These are phyloP conservation scores for Hydrolagus affinis DNA, from an alignment of 2,113 vertebrate genomes.

Conservation along the genomic window DNA sequence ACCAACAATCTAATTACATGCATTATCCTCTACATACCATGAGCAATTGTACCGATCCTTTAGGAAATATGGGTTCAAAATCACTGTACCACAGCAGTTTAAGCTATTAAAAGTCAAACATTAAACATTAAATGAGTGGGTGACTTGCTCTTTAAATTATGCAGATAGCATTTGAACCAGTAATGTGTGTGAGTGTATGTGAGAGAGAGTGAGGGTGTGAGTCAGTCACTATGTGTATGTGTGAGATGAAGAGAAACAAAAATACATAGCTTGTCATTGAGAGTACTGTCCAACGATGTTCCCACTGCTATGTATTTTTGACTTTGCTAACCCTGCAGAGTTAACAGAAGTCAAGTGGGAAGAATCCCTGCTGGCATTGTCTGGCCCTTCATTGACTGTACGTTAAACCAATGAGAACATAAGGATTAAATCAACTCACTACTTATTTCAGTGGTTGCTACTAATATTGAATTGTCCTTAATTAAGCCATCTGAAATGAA, in stretches of 20 bases:
- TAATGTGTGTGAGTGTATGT: too few relatives aligned
- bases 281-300: too few relatives aligned
- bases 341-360: too few relatives aligned
- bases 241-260: too few relatives aligned
- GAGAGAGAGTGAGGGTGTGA: too few relatives aligned
- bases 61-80: neutral
- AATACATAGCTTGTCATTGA: too few relatives aligned
- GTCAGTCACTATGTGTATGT: too few relatives aligned
- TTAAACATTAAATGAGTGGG: neutral
- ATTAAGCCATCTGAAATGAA: neutral
- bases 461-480: neutral
- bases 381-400: too few relatives aligned
- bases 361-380: too few relatives aligned
- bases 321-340: too few relatives aligned
- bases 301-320: too few relatives aligned
- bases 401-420: neutral
- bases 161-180: neutral
- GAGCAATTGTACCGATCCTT: neutral
- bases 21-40: conserved; percentile 5
- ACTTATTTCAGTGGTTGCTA: neutral
- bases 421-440: too few relatives aligned
- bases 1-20: neutral
- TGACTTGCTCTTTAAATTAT: neutral
- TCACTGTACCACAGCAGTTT: neutral
- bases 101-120: neutral